Base-by-base conservation (phyloP, 2,113 vertebrate species). In the Acrocephalus kingi region DNA sequence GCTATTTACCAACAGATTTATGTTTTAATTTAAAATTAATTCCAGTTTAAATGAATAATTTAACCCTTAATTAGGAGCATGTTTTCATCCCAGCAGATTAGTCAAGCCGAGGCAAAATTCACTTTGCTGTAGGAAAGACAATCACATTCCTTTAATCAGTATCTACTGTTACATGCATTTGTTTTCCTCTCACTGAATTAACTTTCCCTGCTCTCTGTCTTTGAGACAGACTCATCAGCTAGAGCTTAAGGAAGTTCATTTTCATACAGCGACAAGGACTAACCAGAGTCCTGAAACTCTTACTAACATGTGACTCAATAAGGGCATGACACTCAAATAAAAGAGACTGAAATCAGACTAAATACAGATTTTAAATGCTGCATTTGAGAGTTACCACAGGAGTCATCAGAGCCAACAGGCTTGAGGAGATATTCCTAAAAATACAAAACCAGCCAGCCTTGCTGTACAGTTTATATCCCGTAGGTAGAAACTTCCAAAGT, bases 11-110 rank as follows among this genome's bases (percentile, higher is more conserved):
- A 94, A 92, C 77, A 92, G 94, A 88, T 97, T 94, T 84, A n/a
- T 92, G 75, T 91, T 97, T 95, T 95, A 96, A 97, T 96, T 96
- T 94, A 87, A 97, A 96, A 94, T 91, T 75, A 91, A 97, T 97
- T 96, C 84, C 86, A 37, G 90, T 92, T 91, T 46, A 94, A 97
- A 97, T 96, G n/a, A 97, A 75, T 81, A 86, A 83, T 97, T 97
- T 96, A 97, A 97, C 89, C 89, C 69, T 89, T 96, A 95, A 91
- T 97, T 95, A 93, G 80, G 74, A 89, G 73, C 48, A 5, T 45
- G 66, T 94, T 96, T 93, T 95, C 69, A 76, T 93, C 83, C 88
- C 84, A 91, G 96, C 28, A 43, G 52, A 58, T 92, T 45, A 49
- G 93, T 94, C 84, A 96, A 83, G 84, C 69, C 96, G 85, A 96